phyloP scores from a whole-genome alignment of 2,888 invertebrate species.

The Chrysolina oricalcia region DNA sequence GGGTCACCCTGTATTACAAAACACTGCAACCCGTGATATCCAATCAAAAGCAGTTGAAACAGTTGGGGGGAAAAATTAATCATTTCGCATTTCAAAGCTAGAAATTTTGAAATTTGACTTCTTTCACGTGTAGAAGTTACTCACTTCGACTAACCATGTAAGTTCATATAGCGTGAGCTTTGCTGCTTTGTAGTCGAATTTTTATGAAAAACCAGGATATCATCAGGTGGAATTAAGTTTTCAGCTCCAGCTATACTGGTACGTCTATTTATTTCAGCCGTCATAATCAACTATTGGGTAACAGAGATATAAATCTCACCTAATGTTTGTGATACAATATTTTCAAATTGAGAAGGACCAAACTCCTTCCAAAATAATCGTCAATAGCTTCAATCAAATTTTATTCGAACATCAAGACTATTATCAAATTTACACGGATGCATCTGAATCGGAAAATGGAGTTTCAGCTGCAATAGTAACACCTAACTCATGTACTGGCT shows the following conservation, averaged over 20 bases:
- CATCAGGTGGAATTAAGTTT: background rate
- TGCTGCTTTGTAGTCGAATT: background rate
- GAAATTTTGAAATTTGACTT: background rate
- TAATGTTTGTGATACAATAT: background rate
- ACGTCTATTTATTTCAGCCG: slow-evolving; percentile 10
- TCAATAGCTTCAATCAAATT: no score
- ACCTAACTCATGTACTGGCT: no score
- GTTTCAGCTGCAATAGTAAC: background rate
- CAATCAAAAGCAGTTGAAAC: background rate
- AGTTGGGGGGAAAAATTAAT: background rate
- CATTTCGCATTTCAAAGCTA: background rate
- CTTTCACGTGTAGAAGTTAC: background rate
- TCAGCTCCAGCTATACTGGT: background rate
- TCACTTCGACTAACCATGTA: background rate
- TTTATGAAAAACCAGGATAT: no score
- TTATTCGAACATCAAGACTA: no score
- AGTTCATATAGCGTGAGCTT: background rate
- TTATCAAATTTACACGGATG: background rate
- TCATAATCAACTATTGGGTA: background rate
- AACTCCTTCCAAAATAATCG: no score
- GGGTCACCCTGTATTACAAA: background rate
- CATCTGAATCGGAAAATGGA: background rate
- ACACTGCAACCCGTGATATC: background rate
- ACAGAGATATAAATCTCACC: background rate
- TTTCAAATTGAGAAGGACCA: background rate